Percentiles rank a stretch among this genome's conserved stretches.
Conservation (phyloP, 2,888 invertebrate species). For the Germaria angustata region DNA sequence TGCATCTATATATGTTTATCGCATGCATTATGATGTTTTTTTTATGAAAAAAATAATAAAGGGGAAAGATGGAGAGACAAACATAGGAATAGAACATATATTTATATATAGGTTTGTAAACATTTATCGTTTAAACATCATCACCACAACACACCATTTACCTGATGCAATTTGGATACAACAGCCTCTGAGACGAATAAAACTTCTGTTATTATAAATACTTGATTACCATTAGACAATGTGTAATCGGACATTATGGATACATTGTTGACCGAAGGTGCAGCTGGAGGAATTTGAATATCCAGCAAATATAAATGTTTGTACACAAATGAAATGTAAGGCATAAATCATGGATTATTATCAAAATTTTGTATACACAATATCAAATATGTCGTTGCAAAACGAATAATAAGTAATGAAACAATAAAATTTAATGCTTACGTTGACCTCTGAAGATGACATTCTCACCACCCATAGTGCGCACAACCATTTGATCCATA, state of each 20-base stretch:
- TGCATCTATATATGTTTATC: conserved; percentile 78
- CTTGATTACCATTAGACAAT: conserved; percentile 83
- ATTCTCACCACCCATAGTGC: conserved; percentile 83
- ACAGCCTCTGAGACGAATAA: conserved; percentile 84
- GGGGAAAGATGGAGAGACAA: neutral
- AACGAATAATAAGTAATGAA: neutral
- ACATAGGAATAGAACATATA: conserved; percentile 4
- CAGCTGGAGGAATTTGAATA: conserved; percentile 76
- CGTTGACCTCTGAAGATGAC: conserved; percentile 82
- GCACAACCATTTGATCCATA: conserved; percentile 81
- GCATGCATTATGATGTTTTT: neutral
- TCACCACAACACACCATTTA: conserved; percentile 71
- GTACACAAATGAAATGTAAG: neutral
- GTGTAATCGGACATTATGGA: conserved; percentile 83
- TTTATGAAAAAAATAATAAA: neutral
- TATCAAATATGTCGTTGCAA: neutral
- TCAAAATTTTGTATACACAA: neutral
- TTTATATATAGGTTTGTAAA: conserved; percentile 26
- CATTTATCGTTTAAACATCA: conserved; percentile 41
- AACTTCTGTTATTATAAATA: conserved; percentile 83
- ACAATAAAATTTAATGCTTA: conserved; percentile 76
- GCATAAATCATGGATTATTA: conserved; percentile 49
- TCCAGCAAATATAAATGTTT: conserved; percentile 8
- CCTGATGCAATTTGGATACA: conserved; percentile 83
- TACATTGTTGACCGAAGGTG: conserved; percentile 83